phyloP scores from a whole-genome alignment of 2,888 invertebrate genomes.

The Metellina segmentata region DNA sequence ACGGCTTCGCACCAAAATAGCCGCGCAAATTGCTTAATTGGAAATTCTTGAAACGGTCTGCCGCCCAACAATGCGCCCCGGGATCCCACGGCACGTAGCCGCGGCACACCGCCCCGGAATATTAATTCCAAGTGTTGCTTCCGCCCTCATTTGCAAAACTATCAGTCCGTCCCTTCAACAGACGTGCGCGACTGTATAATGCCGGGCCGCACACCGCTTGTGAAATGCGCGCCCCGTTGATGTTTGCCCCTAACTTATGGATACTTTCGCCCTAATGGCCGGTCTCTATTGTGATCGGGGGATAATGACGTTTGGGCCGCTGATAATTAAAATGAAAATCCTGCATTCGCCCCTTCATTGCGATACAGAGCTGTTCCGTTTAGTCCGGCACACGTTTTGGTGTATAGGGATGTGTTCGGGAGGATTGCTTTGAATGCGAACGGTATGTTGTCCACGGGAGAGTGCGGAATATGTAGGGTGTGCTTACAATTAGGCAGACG shows the following conservation, averaged over 20 bases:
- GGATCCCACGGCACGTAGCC: constrained; percentile 2
- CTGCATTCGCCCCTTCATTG: constrained; percentile 32
- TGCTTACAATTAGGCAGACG: too few species aligned
- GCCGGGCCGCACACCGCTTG: background rate
- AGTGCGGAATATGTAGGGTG: too few species aligned
- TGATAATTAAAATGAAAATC: constrained; percentile 41
- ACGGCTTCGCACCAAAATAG: constrained; percentile 42
- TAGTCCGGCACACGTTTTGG: too few species aligned
- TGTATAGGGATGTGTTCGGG: too few species aligned
- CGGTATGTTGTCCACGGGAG: too few species aligned
- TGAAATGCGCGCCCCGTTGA: constrained; percentile 7
- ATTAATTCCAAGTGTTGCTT: constrained; percentile 47
- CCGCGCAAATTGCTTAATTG: constrained; percentile 55
- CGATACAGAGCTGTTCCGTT: constrained; percentile 30
- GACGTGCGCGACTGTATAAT: constrained; percentile 10
- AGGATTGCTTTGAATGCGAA: too few species aligned
- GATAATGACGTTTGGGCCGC: constrained; percentile 4
- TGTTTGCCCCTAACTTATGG: background rate
- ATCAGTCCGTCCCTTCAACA: constrained; percentile 30
- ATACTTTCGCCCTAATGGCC: background rate
- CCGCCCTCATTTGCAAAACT: constrained; percentile 41
- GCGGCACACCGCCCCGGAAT: constrained; percentile 7
- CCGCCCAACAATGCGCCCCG: background rate
- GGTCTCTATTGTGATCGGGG: background rate
- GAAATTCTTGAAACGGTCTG: constrained; percentile 48